Base-by-base conservation (phyloP, 1,140 invertebrate species). In the Coelopa frigida region DNA sequence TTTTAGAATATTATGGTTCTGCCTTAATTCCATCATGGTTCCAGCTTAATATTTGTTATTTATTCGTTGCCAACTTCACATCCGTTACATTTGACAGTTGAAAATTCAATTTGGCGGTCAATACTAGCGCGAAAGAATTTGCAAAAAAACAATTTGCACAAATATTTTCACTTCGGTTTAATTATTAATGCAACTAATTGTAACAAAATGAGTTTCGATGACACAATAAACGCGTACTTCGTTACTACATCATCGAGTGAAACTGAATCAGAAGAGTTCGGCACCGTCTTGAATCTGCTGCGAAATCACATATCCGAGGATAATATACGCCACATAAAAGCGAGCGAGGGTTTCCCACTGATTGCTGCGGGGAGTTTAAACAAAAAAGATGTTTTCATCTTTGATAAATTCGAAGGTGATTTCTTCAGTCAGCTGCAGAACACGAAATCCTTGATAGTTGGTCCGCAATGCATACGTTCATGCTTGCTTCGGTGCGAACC, bases 381-480 rank as follows among this genome's bases (percentile, higher is more conserved):
- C 35, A 86, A 85, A 54, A 80, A 75, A 53, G 83, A 88, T 74
- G 79, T 87, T 4, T 83, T 87, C 59, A 75, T 91, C 0, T 73
- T 87, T 56, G 77, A 86, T 52, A 70, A 77, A 18, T 89, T 90
- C 70, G 71, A 77, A 52, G 86, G 86, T 24, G 67, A 76, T 32
- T 57, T 78, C 7, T 90, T 84, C 73, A 72, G 81, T 12, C 76
- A 78, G 54, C 59, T 89, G 1, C 72, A 72, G 46, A 60, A 68
- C 24, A 82, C 76, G 11, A 84, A 83, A 55, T 81, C 81, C 48
- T 70, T 80, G 76, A 75, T 93, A 44, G 68, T 90, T 46, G 88
- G 89, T 1, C 86, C 89, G 10, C 75, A 78, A 27, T 92, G 87
- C 61, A 63, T 93, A n/a, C 70, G 86, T 10, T 75, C 78, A 41